These are phyloP conservation scores for Simalia tracyae DNA, from an alignment of 2,797 vertebrate genomes.

Conservation along the genomic window DNA sequence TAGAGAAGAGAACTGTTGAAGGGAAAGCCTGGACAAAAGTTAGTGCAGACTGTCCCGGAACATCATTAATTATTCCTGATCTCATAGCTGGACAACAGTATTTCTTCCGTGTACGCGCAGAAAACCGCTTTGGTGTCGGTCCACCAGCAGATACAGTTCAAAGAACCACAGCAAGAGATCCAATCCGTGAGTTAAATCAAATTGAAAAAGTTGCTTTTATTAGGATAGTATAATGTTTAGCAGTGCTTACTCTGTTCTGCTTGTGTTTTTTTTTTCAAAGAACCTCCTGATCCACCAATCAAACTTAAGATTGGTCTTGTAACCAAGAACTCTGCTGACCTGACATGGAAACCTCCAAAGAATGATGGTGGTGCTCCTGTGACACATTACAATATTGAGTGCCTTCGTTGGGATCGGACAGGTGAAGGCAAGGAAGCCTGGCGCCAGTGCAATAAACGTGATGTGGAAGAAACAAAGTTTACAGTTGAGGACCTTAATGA, in stretches of 20 bases:
- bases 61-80: constrained; percentile 89
- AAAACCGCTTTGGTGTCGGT: constrained; percentile 92
- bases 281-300: constrained; percentile 94
- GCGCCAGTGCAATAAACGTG: constrained; percentile 92
- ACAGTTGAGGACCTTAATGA: constrained; percentile 92
- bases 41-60: constrained; percentile 86
- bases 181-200: constrained; percentile 85
- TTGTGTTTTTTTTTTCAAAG: constrained; percentile 70
- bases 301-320: constrained; percentile 88
- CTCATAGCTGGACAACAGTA: constrained; percentile 90
- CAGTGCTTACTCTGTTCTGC: constrained; percentile 40
- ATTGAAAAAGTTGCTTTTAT: constrained; percentile 20
- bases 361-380: constrained; percentile 95
- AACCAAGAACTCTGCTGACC: constrained; percentile 84
- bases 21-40: constrained; percentile 98
- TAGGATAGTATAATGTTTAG: not conserved
- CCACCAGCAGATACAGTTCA: constrained; percentile 81
- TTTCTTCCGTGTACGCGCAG: constrained; percentile 91
- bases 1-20: constrained; percentile 90
- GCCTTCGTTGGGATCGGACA: constrained; percentile 90
- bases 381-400: constrained; percentile 93
- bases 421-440: constrained; percentile 90
- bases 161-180: constrained; percentile 86
- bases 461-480: constrained; percentile 90
- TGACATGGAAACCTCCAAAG: constrained; percentile 94